Evolutionary conservation across 1,140 invertebrate species (phyloP), one percentile per base, ranked within the genome.

Genomic region (Elysia chlorotica): DNA sequence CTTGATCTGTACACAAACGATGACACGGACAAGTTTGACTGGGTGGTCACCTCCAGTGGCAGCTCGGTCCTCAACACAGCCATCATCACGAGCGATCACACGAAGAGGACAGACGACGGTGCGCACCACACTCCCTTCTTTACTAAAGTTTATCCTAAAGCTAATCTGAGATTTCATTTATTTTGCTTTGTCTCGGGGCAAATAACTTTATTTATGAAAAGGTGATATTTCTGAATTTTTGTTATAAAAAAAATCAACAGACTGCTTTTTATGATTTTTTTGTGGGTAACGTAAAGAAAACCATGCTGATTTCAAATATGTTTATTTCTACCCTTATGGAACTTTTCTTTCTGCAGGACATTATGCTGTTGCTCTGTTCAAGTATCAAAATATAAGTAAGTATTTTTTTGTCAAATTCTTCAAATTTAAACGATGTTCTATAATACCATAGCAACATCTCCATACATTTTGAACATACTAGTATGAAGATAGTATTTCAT

Each of bases 21-120:
- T n/a, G 56, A 48, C 21, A 73, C 37, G 31, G 80, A 84, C 71
- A 73, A 84, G 33, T 84, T 85, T 78, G 81, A 85, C 68, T 85
- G 84, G 84, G 67, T 78, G 1, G 33, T 75, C 1, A 74, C 75
- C 21, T 68, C 66, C 28, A 82, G 82, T 57, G 41, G 4, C 54
- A 35, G 21, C 5, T 33, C 41, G 21, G 3, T 68, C 48, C 1
- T 57, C 2, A 53, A 53, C 14, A 23, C 36, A 4, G 36, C 23
- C 2, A 31, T 68, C 31, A 77, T 79, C 75, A 68, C 76, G n/a
- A 72, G 71, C 19, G 85, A 85, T 65, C 83, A 85, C 67, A 83
- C 85, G 1, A 73, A 74, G n/a, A 76, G 80, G 41, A 80, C 80
- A 5, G 37, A 66, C n/a, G 56, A 75, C 73, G 83, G 83, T 81